Conservation (phyloP, 2,797 vertebrate genomes). For the Cheirogaleus major region DNA sequence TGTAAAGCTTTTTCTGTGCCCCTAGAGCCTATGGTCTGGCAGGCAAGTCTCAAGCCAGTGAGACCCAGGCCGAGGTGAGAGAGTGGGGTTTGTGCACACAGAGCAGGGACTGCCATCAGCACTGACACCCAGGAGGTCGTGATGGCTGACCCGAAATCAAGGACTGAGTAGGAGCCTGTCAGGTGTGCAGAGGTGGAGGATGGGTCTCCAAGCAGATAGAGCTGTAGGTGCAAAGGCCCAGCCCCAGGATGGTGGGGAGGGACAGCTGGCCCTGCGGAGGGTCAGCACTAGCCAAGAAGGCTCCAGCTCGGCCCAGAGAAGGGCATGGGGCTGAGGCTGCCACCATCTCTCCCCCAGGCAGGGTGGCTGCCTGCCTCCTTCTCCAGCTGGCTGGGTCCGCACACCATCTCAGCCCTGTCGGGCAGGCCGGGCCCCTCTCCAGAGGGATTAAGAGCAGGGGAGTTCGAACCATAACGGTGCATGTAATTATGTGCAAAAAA, state of each 20-base stretch:
- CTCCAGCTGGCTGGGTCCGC: not conserved
- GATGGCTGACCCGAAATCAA: not conserved
- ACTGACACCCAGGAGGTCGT: not conserved
- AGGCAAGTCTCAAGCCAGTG: not conserved
- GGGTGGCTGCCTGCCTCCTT: not conserved
- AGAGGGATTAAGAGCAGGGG: constrained; percentile 83
- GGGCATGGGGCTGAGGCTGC: not conserved
- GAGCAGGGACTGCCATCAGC: not conserved
- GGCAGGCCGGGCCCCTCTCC: constrained; percentile 74
- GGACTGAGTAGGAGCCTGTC: not conserved
- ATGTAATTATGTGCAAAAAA: constrained; percentile 85
- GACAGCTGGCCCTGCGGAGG: not conserved
- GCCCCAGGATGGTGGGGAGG: not conserved
- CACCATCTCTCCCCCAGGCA: not conserved
- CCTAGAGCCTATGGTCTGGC: not conserved
- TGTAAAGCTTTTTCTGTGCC: not conserved
- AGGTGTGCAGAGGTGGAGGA: not conserved
- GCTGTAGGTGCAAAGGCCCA: not conserved
- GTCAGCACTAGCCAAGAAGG: not conserved
- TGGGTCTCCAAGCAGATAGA: not conserved
- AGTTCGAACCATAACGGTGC: constrained; percentile 80
- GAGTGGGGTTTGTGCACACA: not conserved
- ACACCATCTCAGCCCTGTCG: constrained; percentile 33
- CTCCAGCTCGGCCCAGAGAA: not conserved
- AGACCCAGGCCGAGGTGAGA: not conserved